A percentile compares a stretch with the other conserved stretches of the same genome.
phyloP scores from a whole-genome alignment of 2,888 invertebrate species.

The Pyrgus malvae region DNA sequence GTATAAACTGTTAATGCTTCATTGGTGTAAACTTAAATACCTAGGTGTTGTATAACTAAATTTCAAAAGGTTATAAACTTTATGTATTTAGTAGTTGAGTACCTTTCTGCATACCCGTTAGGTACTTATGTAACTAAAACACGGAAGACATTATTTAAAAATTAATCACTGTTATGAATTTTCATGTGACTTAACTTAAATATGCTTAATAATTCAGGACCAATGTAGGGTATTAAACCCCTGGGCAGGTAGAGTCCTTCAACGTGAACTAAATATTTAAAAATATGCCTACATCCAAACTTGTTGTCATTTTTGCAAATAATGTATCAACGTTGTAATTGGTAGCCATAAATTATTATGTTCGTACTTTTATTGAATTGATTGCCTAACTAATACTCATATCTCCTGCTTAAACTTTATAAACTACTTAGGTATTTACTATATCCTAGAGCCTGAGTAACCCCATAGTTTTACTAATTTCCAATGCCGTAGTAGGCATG shows the following conservation, averaged over 20 bases:
- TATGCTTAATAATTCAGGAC: too few relatives aligned
- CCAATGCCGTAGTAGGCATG: not conserved
- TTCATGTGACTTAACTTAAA: too few relatives aligned
- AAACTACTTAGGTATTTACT: constrained; percentile 1
- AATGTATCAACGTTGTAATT: not conserved
- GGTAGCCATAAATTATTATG: not conserved
- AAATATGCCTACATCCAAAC: not conserved
- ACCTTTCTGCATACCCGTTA: too few relatives aligned
- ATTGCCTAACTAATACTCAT: constrained; percentile 20
- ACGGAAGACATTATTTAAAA: not conserved
- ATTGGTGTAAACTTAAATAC: constrained; percentile 26
- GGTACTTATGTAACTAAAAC: not conserved
- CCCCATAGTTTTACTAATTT: constrained; percentile 10
- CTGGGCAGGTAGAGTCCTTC: not conserved
- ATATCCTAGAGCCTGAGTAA: constrained; percentile 3
- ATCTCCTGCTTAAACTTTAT: constrained; percentile 11
- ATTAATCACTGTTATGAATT: too few relatives aligned
- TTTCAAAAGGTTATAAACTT: constrained; percentile 16
- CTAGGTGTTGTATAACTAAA: constrained; percentile 21
- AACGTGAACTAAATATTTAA: not conserved
- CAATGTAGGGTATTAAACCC: constrained; percentile 3
- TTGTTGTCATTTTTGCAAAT: not conserved
- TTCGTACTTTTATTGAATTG: not conserved
- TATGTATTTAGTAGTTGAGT: too few relatives aligned
- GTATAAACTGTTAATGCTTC: constrained; percentile 25